Evolutionary conservation across 2,113 vertebrate species (phyloP), one percentile per base, ranked within the genome.

Genomic region (Plecturocebus donacophilus): DNA sequence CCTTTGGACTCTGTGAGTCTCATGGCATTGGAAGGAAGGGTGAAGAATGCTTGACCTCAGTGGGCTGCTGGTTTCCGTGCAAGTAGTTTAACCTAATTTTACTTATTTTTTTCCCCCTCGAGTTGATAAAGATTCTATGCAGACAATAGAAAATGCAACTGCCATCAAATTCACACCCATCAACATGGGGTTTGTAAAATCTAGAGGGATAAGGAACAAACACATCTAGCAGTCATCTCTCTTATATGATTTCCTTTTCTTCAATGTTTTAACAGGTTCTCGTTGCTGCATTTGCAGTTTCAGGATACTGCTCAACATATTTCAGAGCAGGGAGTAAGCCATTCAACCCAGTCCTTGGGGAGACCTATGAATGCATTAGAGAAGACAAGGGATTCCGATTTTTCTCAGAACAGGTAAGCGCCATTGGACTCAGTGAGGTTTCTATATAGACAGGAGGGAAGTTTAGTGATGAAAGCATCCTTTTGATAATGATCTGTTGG

Each of bases 311-410:
- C 90, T 99, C 99, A 98, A 99, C 99, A 0, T 99, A 99, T 98
- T 99, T 99, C 92, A 99, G 99, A 99, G 99, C 99, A 97, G 99
- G 99, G 99, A 99, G 99, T 98, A 99, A 99, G 99, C 99, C 99
- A 98, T 99, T 99, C 98, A 99, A 99, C 98, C 99, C 99, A 49
- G 98, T 99, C 85, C 99, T 99, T 11, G 99, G 99, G 97, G 99
- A 99, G 98, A 99, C 99, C 3, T 99, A 99, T 0, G 99, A 99
- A 99, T 99, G 99, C 99, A 99, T 99, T 97, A 98, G 99, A 97
- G 99, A 99, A 98, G 99, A 99, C 98, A 99, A 99, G 98, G 99
- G 99, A 98, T 99, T 99, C 98, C 99, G 99, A 97, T 99, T 99
- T 98, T 99, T 99, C 98, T 99, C 99, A 35, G 99, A 99, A 98